A percentile compares a stretch with the other conserved stretches of the same genome.
These are phyloP conservation scores for Nymphicus hollandicus DNA, from an alignment of 2,113 vertebrate genomes.

Conservation along the genomic window DNA sequence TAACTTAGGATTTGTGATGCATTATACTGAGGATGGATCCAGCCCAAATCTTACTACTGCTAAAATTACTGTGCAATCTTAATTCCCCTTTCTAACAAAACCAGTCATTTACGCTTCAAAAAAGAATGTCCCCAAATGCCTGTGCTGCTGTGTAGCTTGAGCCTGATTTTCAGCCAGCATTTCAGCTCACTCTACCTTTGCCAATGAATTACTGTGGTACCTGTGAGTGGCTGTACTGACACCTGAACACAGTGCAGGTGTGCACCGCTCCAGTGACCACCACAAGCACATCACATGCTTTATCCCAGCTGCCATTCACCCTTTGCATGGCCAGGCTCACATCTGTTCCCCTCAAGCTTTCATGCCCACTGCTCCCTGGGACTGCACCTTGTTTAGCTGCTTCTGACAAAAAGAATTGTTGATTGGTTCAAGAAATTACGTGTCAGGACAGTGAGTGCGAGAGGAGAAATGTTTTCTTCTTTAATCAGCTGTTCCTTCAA, in stretches of 20 bases:
- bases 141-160: background rate
- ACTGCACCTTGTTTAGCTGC: background rate
- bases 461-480: background rate
- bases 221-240: background rate
- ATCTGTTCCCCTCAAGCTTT: background rate
- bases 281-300: background rate
- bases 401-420: background rate
- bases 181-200: background rate
- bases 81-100: background rate
- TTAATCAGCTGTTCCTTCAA: background rate
- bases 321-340: accelerated
- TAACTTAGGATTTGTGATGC: background rate
- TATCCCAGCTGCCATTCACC: background rate
- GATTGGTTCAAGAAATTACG: background rate
- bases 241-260: background rate
- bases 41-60: background rate
- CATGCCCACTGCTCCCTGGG: background rate
- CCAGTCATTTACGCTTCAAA: background rate
- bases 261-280: background rate
- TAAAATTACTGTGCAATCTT: background rate
- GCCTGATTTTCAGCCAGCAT: background rate
- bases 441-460: background rate
- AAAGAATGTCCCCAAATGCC: background rate
- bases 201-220: background rate
- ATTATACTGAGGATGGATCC: background rate